A percentile compares a stretch with the other conserved stretches of the same genome.
phyloP scores from a whole-genome alignment of 1,140 invertebrate species.

The Anadara kagoshimensis region DNA sequence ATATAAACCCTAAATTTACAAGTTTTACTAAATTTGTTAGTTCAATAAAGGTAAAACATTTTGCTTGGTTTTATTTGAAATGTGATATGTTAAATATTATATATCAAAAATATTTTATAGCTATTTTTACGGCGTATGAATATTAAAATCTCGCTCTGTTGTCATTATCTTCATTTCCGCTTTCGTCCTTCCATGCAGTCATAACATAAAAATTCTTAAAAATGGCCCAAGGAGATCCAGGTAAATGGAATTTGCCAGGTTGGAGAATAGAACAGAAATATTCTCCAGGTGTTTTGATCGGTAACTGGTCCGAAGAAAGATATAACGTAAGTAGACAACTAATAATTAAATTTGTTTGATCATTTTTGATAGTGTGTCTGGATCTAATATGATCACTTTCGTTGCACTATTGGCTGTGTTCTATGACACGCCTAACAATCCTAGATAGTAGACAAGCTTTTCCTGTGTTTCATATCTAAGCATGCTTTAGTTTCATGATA shows the following conservation, averaged over 20 bases:
- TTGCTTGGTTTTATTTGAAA: neutral
- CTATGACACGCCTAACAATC: too few relatives aligned
- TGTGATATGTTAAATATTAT: conserved; percentile 5
- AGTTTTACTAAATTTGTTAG: too few relatives aligned
- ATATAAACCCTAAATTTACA: too few relatives aligned
- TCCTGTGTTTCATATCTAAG: too few relatives aligned
- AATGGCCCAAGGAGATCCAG: conserved; percentile 57
- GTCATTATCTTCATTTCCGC: neutral
- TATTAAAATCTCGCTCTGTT: neutral
- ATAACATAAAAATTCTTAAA: conserved; percentile 9
- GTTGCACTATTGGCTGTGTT: too few relatives aligned
- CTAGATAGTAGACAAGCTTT: too few relatives aligned
- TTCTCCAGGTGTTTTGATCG: conserved; percentile 65
- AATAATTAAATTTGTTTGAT: too few relatives aligned
- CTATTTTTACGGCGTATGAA: neutral
- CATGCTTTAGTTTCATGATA: too few relatives aligned
- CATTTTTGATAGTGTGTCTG: neutral
- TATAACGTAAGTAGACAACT: conserved; percentile 54
- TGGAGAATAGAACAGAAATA: conserved; percentile 69
- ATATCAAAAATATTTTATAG: neutral
- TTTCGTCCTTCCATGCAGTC: conserved; percentile 4
- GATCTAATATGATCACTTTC: neutral
- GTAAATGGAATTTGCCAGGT: conserved; percentile 65
- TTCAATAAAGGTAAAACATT: neutral
- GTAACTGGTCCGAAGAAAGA: conserved; percentile 69